phyloP scores from a whole-genome alignment of 2,888 invertebrate species.

The Dryobotodes eremita region DNA sequence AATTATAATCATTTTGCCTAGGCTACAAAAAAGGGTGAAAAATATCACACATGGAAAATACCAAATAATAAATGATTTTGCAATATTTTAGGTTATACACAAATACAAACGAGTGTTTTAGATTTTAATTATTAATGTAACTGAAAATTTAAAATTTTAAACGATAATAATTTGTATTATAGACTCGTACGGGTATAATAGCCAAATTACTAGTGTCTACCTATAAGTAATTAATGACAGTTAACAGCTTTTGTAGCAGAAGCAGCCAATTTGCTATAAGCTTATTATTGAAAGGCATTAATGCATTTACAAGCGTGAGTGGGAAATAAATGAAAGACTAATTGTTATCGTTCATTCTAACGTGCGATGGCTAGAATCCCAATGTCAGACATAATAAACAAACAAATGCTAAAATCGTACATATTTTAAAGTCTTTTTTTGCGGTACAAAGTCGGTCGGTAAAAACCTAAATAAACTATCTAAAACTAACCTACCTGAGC shows the following conservation, averaged over 20 bases:
- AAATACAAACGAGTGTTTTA: neutral
- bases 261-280: neutral
- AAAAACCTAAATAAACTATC: conserved; percentile 12
- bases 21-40: too few relatives aligned
- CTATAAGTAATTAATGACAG: neutral
- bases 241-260: neutral
- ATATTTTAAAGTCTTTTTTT: conserved; percentile 6
- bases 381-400: conserved; percentile 23
- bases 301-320: conserved; percentile 10
- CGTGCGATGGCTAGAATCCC: neutral
- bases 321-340: conserved; percentile 21
- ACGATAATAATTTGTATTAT: neutral
- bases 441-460: neutral
- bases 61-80: neutral
- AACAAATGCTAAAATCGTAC: conserved; percentile 20
- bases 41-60: neutral
- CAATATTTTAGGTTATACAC: too few relatives aligned
- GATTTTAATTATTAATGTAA: too few relatives aligned
- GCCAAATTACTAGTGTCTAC: neutral
- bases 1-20: neutral
- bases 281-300: conserved; percentile 1
- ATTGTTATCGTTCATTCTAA: conserved; percentile 28
- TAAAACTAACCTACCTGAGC: conserved; percentile 1
- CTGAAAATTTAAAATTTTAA: neutral
- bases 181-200: neutral